phyloP scores from a whole-genome alignment of 2,113 vertebrate species.

The Sander vitreus region DNA sequence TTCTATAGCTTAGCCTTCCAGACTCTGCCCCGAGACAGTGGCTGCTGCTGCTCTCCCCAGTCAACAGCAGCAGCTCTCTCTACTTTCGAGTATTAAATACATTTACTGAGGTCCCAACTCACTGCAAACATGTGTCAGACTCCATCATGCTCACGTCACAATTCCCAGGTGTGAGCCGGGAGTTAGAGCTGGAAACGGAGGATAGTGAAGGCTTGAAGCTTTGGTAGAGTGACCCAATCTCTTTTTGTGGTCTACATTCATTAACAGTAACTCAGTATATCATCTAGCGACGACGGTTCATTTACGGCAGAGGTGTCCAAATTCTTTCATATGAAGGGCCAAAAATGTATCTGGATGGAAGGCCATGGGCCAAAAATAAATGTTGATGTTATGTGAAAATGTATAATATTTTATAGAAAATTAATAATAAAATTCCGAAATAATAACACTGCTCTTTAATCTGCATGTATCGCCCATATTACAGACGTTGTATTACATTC shows the following conservation, averaged over 20 bases:
- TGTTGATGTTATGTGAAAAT: too few relatives aligned
- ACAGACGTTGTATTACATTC: too few relatives aligned
- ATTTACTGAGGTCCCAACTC: slow-evolving; percentile 40
- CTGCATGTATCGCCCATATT: too few relatives aligned
- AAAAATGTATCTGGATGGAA: too few relatives aligned
- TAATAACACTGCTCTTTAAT: too few relatives aligned
- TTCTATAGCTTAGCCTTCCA: slow-evolving; percentile 31
- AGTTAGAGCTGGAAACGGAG: slow-evolving; percentile 10
- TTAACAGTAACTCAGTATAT: neutral
- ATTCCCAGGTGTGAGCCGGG: slow-evolving; percentile 16
- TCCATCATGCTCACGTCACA: slow-evolving; percentile 48
- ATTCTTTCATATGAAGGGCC: too few relatives aligned
- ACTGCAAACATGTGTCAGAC: slow-evolving; percentile 48
- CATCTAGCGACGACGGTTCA: too few relatives aligned
- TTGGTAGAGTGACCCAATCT: slow-evolving; percentile 1
- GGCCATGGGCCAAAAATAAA: too few relatives aligned
- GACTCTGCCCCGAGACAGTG: slow-evolving; percentile 15
- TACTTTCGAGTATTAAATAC: slow-evolving; percentile 52
- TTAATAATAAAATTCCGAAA: too few relatives aligned
- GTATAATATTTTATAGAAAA: too few relatives aligned
- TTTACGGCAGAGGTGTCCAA: too few relatives aligned
- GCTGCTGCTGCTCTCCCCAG: slow-evolving; percentile 32
- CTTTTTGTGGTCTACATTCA: neutral
- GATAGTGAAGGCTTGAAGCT: neutral
- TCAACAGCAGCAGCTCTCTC: slow-evolving; percentile 29